Conservation (phyloP, 1,140 invertebrate genomes). For the Bombus turneri region DNA sequence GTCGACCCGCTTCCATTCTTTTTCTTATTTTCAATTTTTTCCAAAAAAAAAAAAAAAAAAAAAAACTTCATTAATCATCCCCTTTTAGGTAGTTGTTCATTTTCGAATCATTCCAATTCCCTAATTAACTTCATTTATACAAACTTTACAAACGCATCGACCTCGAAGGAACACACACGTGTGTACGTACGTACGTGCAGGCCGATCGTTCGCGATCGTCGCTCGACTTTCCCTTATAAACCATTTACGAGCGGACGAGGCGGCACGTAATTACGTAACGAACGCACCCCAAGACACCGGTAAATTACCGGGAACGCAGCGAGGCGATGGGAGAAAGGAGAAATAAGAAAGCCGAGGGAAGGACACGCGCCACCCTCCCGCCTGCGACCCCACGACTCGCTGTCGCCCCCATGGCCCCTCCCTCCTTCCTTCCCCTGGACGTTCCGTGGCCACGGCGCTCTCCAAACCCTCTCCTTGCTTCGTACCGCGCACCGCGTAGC, state of each 20-base stretch:
- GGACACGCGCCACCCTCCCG: conserved; percentile 42
- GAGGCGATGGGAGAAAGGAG: conserved; percentile 10
- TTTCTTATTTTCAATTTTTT: too few relatives aligned
- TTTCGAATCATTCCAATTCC: too few relatives aligned
- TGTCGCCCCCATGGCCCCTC: not conserved
- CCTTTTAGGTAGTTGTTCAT: too few relatives aligned
- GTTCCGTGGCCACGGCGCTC: too few relatives aligned
- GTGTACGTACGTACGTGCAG: not conserved
- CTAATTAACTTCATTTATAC: too few relatives aligned
- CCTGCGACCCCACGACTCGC: not conserved
- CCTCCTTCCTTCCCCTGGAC: not conserved
- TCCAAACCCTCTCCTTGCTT: too few relatives aligned
- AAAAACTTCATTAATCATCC: too few relatives aligned
- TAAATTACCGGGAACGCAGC: conserved; percentile 36
- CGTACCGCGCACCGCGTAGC: not conserved
- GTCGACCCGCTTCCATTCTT: too few relatives aligned
- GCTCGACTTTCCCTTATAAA: conserved; percentile 39
- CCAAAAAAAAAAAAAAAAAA: too few relatives aligned
- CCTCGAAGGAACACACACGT: not conserved
- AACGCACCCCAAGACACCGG: conserved; percentile 56
- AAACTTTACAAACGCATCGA: not conserved
- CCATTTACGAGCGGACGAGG: conserved; percentile 39
- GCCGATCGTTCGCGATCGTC: conserved; percentile 6
- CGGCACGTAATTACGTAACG: conserved; percentile 53
- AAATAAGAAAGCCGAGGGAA: conserved; percentile 48